Evolutionary conservation across 2,888 invertebrate genomes (phyloP).

Genomic region (Anticlea derivata): DNA sequence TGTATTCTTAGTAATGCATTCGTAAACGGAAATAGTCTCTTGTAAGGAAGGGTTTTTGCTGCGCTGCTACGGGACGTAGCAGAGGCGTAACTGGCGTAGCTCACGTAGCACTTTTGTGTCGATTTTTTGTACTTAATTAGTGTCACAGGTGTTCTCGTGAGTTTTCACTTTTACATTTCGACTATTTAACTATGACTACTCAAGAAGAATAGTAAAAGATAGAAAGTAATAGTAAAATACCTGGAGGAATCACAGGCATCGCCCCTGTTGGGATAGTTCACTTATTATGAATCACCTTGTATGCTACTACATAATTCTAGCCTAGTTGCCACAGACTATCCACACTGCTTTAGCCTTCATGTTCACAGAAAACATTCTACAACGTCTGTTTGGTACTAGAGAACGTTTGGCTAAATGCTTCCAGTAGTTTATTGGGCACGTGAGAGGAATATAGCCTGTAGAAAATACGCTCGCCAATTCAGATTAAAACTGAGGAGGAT

Average conservation of each 20-base stretch:
- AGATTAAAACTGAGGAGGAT: constrained; percentile 9
- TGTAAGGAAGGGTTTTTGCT: background rate
- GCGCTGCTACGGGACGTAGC: constrained; percentile 7
- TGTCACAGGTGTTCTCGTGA: too few relatives aligned
- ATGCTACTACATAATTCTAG: too few relatives aligned
- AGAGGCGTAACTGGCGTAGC: background rate
- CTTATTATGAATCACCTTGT: too few relatives aligned
- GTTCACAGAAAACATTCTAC: constrained; percentile 28
- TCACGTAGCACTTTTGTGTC: too few relatives aligned
- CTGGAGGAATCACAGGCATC: too few relatives aligned
- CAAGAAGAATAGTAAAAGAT: too few relatives aligned
- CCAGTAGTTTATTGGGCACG: constrained; percentile 74
- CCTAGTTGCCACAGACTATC: background rate
- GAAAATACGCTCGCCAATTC: constrained; percentile 52
- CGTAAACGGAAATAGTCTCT: constrained; percentile 6
- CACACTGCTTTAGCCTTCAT: constrained; percentile 9
- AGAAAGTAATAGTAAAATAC: too few relatives aligned
- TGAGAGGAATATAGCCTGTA: constrained; percentile 63
- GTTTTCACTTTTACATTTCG: too few relatives aligned
- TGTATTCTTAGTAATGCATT: constrained; percentile 5
- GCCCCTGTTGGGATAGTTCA: too few relatives aligned
- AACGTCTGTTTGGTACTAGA: constrained; percentile 57
- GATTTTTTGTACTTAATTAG: too few relatives aligned
- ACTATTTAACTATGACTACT: too few relatives aligned
- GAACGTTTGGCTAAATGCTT: constrained; percentile 66